phyloP scores from a whole-genome alignment of 2,797 vertebrate species.

The Potorous gilbertii region DNA sequence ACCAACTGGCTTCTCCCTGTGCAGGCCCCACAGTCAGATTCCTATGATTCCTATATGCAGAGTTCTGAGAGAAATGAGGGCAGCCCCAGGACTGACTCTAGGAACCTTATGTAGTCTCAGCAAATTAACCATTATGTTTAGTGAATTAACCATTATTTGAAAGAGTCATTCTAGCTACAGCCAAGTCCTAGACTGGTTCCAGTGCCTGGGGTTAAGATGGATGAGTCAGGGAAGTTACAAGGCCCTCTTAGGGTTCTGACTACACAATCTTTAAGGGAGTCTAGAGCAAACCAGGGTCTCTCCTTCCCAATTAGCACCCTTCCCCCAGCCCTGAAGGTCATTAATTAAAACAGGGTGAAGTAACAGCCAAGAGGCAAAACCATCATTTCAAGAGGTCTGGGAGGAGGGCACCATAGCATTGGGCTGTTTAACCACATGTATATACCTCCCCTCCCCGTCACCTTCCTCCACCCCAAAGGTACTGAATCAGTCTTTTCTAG shows the following conservation, averaged over 20 bases:
- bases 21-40: background rate
- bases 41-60: slow-evolving; percentile 2
- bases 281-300: background rate
- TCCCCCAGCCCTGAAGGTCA: background rate
- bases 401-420: background rate
- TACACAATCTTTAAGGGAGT: background rate
- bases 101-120: background rate
- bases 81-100: background rate
- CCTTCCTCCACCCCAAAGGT: background rate
- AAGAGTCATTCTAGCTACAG: background rate
- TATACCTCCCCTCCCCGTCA: background rate
- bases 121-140: background rate
- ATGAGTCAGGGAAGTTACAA: background rate
- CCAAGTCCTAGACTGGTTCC: background rate
- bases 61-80: background rate
- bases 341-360: background rate
- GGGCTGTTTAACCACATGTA: background rate
- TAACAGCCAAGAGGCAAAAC: background rate
- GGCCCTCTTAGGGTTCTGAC: background rate
- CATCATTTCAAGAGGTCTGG: background rate
- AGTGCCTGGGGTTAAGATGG: no score
- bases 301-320: background rate
- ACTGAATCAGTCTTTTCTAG: background rate
- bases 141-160: background rate
- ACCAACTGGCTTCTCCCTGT: background rate